Percentiles rank a stretch among this genome's conserved stretches.
These are phyloP conservation scores for Epizoanthus fatuus DNA, from an alignment of 92 coral and sea anemone species.

Conservation along the genomic window DNA sequence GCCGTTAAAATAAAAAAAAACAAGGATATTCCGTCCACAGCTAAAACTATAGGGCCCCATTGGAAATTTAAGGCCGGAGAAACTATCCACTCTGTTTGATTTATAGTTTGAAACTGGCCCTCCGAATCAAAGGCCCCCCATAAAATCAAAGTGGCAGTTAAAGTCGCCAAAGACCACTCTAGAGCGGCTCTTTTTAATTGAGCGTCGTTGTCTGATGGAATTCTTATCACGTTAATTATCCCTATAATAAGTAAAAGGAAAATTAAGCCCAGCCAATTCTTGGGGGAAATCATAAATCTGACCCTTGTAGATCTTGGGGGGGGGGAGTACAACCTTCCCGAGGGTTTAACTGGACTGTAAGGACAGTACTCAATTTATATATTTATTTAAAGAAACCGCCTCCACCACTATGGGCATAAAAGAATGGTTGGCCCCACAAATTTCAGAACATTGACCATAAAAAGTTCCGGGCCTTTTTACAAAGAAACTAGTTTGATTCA, in stretches of 20 bases:
- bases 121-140: conserved; percentile 80
- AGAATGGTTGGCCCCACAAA: conserved; percentile 89
- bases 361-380: conserved; percentile 61
- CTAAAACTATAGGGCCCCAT: conserved; percentile 82
- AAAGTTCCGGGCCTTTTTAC: conserved; percentile 86
- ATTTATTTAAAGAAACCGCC: conserved; percentile 75
- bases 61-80: conserved; percentile 80
- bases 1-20: conserved; percentile 82
- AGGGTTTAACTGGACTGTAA: conserved; percentile 16
- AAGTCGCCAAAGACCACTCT: conserved; percentile 88
- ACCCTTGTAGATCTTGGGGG: neutral
- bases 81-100: conserved; percentile 69
- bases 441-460: conserved; percentile 93
- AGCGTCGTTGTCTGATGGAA: conserved; percentile 71
- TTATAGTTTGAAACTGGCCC: conserved; percentile 85
- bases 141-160: conserved; percentile 78
- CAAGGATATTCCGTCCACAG: conserved; percentile 82
- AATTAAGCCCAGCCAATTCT: conserved; percentile 72
- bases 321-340: neutral
- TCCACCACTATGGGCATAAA: conserved; percentile 89
- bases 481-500: conserved; percentile 83
- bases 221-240: conserved; percentile 65
- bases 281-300: conserved; percentile 8
- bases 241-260: conserved; percentile 76
- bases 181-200: conserved; percentile 75